A percentile compares a stretch with the other conserved stretches of the same genome.
Evolutionary conservation across 2,113 vertebrate genomes (phyloP).

Genomic region (Dinomys branickii): DNA sequence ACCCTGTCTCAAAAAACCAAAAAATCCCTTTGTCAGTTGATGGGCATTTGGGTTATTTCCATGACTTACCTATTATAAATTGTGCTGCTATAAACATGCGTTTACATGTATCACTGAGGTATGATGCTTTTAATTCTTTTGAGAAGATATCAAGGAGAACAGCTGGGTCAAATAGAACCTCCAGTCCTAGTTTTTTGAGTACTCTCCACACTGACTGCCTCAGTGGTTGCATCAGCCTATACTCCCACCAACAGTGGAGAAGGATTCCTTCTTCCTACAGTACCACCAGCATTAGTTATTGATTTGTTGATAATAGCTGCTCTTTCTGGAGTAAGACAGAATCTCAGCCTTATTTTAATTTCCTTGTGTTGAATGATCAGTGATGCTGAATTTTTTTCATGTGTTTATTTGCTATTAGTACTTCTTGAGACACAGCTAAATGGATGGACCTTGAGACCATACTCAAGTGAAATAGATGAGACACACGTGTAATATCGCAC

Average conservation of each 20-base stretch:
- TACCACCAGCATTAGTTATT: not conserved
- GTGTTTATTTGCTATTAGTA: not conserved
- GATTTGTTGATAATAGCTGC: not conserved
- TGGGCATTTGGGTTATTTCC: not conserved
- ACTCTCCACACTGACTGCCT: not conserved
- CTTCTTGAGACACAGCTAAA: not conserved
- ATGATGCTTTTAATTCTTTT: not conserved
- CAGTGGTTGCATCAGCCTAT: not conserved
- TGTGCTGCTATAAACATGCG: not conserved
- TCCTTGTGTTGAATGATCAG: not conserved
- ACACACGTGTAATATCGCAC: not conserved
- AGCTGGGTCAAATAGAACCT: not conserved
- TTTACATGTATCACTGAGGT: not conserved
- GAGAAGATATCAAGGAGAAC: not conserved
- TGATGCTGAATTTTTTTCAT: not conserved
- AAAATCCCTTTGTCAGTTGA: not conserved
- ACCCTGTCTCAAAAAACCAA: not conserved
- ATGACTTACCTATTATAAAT: not conserved
- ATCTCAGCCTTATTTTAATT: not conserved
- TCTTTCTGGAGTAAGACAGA: not conserved
- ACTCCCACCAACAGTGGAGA: not conserved
- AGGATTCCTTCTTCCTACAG: not conserved
- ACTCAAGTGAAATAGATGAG: not conserved
- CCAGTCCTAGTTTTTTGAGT: not conserved
- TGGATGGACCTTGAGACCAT: not conserved